Evolutionary conservation across 2,113 vertebrate species (phyloP).

Genomic region (Phycodurus eques): DNA sequence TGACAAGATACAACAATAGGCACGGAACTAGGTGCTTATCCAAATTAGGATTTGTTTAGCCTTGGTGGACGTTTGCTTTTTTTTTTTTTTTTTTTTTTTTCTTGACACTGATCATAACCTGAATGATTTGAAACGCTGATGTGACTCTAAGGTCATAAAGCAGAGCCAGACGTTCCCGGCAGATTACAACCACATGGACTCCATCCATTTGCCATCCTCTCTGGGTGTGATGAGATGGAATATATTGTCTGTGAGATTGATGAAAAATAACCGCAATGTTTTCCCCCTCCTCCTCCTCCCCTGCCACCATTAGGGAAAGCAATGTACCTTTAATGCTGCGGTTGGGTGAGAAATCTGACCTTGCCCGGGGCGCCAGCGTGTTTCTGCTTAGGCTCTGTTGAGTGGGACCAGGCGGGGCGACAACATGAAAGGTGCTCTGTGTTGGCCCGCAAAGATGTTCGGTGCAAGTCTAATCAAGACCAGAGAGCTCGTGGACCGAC

Average conservation of each 20-base stretch:
- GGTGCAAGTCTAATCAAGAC: conserved; percentile 71
- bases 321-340: conserved; percentile 61
- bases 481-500: conserved; percentile 69
- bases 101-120: conserved; percentile 47
- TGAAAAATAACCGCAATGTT: conserved; percentile 59
- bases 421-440: conserved; percentile 71
- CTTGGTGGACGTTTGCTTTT: conserved; percentile 1
- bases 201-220: conserved; percentile 38
- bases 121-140: conserved; percentile 49
- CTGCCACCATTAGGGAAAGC: conserved; percentile 54
- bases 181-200: conserved; percentile 63
- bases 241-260: conserved; percentile 67
- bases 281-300: conserved; percentile 3
- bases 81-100: conserved; percentile 22
- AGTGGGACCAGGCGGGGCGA: conserved; percentile 63
- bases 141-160: conserved; percentile 52
- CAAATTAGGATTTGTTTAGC: neutral
- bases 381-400: conserved; percentile 75
- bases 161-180: conserved; percentile 32
- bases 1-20: neutral
- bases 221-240: conserved; percentile 58
- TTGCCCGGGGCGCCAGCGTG: conserved; percentile 71
- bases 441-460: conserved; percentile 70
- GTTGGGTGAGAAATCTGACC: conserved; percentile 68
- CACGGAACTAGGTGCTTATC: neutral